Percentiles rank a stretch among this genome's conserved stretches.
phyloP scores from a whole-genome alignment of 1,140 invertebrate species.

The Leptinotarsa defecta region DNA sequence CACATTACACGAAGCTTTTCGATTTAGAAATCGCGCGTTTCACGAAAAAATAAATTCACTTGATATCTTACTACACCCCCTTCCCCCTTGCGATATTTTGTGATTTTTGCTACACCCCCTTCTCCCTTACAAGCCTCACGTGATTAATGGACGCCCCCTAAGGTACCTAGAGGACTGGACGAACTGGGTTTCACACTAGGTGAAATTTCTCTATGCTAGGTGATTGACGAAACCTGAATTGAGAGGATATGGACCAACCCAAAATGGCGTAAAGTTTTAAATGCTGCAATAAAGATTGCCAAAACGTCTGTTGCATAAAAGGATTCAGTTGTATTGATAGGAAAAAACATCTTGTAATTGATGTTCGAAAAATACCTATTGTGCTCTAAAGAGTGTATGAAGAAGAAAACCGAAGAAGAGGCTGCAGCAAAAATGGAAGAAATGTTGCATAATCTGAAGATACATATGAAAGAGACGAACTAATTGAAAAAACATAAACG shows the following conservation, averaged over 20 bases:
- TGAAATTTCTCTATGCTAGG: too few relatives aligned
- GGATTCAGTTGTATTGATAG: neutral
- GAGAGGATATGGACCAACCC: neutral
- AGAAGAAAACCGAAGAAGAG: neutral
- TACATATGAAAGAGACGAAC: neutral
- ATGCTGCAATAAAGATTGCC: constrained; percentile 1
- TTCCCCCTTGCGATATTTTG: too few relatives aligned
- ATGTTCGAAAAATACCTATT: neutral
- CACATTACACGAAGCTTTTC: too few relatives aligned
- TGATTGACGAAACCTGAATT: too few relatives aligned
- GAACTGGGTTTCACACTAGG: too few relatives aligned
- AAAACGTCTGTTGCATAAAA: neutral
- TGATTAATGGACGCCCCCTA: too few relatives aligned
- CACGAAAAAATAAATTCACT: too few relatives aligned
- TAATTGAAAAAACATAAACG: neutral
- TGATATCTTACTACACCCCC: too few relatives aligned
- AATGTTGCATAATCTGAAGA: neutral
- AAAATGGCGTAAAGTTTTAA: neutral
- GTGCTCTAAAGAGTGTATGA: neutral
- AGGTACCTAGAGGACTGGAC: too few relatives aligned
- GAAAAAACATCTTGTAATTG: neutral
- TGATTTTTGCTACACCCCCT: too few relatives aligned
- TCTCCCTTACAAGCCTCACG: too few relatives aligned
- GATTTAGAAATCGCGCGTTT: too few relatives aligned
- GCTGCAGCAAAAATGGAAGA: neutral